A percentile compares a stretch with the other conserved stretches of the same genome.
These are phyloP conservation scores for Diprion similis DNA, from an alignment of 1,140 invertebrate genomes.

Conservation along the genomic window DNA sequence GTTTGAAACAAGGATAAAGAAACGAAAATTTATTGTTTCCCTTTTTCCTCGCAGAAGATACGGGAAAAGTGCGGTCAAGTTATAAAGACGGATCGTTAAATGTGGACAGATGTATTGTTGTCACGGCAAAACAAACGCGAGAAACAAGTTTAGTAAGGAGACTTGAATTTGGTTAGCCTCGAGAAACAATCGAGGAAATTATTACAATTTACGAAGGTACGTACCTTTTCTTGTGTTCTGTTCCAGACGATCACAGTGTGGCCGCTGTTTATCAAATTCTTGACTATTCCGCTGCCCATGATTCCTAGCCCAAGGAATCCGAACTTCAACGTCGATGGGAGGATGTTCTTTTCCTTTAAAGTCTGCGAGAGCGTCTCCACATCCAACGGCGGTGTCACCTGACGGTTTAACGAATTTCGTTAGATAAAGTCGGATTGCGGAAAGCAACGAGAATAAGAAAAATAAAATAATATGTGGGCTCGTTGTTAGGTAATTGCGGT, in stretches of 20 bases:
- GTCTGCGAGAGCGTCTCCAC: conserved; percentile 80
- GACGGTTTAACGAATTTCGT: conserved; percentile 33
- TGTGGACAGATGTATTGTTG: too few relatives aligned
- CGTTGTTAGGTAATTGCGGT: too few relatives aligned
- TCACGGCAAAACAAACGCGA: too few relatives aligned
- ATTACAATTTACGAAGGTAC: conserved; percentile 49
- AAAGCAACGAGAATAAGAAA: too few relatives aligned
- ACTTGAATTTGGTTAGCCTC: conserved; percentile 15
- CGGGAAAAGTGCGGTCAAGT: too few relatives aligned
- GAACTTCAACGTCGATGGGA: conserved; percentile 86
- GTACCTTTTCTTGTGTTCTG: conserved; percentile 89
- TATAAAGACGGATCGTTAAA: too few relatives aligned
- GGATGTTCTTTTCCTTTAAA: conserved; percentile 85
- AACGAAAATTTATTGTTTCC: too few relatives aligned
- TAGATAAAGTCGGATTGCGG: too few relatives aligned
- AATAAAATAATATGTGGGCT: too few relatives aligned
- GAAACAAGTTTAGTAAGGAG: too few relatives aligned
- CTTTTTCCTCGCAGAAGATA: too few relatives aligned
- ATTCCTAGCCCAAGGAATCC: conserved; percentile 95
- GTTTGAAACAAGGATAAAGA: too few relatives aligned
- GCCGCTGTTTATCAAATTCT: conserved; percentile 92
- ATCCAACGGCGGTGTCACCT: conserved; percentile 79
- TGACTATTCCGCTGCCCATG: conserved; percentile 96
- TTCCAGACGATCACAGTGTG: conserved; percentile 96
- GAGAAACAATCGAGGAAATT: background rate